Evolutionary conservation across 2,113 vertebrate genomes (phyloP).

Genomic region (Phyllopteryx taeniolatus): DNA sequence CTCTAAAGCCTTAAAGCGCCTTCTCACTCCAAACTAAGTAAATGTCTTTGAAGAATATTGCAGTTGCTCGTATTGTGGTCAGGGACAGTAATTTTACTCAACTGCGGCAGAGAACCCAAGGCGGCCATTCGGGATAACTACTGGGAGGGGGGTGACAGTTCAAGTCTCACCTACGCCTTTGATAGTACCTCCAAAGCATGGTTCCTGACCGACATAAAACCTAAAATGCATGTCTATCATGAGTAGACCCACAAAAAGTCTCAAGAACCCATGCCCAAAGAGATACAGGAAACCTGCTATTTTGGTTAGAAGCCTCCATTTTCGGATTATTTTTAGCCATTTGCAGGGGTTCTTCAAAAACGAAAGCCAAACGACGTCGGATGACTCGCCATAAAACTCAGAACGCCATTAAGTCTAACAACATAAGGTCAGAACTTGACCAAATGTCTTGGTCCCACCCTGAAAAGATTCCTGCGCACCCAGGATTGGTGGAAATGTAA

Average conservation of each 20-base stretch:
- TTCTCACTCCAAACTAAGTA: background rate
- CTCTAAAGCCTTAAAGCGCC: background rate
- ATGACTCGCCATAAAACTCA: no score
- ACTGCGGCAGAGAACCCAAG: background rate
- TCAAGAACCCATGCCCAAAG: background rate
- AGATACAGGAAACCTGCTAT: background rate
- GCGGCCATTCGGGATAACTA: background rate
- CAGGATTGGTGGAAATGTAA: background rate
- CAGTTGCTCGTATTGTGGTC: background rate
- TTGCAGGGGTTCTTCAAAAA: background rate
- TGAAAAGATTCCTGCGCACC: background rate
- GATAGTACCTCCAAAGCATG: background rate
- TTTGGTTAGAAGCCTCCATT: background rate
- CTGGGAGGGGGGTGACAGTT: no score
- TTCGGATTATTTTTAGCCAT: background rate
- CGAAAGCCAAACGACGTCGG: background rate
- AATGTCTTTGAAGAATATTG: background rate
- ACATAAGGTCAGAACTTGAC: background rate
- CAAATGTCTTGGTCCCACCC: background rate
- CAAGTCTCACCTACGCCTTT: background rate
- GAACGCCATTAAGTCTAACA: background rate
- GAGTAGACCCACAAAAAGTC: background rate
- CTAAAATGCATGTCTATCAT: background rate
- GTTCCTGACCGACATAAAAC: background rate
- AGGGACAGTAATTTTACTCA: background rate